These are phyloP conservation scores for Phenganax stokvisi DNA, from an alignment of 92 coral and sea anemone genomes.

Conservation along the genomic window DNA sequence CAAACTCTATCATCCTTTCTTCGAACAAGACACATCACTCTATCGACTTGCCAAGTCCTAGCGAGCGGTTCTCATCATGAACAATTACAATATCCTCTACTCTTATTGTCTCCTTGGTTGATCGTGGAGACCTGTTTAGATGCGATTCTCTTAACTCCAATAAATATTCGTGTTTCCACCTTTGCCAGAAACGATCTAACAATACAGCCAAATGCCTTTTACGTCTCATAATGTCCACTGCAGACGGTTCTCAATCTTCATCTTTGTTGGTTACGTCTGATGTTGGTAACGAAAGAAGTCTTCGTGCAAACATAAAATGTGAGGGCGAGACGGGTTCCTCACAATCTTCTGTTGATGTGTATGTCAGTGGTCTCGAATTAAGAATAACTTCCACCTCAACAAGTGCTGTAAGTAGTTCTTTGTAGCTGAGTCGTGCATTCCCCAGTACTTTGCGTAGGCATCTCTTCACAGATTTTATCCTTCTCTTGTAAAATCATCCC, in stretches of 20 bases:
- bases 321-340: background rate
- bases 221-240: background rate
- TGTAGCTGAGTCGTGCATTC: background rate
- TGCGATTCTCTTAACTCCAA: constrained; percentile 4
- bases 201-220: background rate
- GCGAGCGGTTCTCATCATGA: constrained; percentile 5
- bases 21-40: background rate
- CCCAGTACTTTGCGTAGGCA: background rate
- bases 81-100: background rate
- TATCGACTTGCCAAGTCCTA: background rate
- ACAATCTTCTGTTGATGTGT: constrained; percentile 17
- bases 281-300: background rate
- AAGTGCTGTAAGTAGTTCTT: constrained; percentile 4
- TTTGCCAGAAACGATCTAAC: constrained; percentile 7
- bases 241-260: background rate
- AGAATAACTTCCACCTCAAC: background rate
- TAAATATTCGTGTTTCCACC: constrained; percentile 7
- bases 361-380: background rate
- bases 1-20: background rate
- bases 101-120: background rate
- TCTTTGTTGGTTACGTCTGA: background rate
- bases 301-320: background rate
- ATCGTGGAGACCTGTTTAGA: background rate
- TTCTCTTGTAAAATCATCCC: background rate
- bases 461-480: constrained; percentile 12